phyloP scores from a whole-genome alignment of 2,797 vertebrate species.

The Mus spretus region DNA sequence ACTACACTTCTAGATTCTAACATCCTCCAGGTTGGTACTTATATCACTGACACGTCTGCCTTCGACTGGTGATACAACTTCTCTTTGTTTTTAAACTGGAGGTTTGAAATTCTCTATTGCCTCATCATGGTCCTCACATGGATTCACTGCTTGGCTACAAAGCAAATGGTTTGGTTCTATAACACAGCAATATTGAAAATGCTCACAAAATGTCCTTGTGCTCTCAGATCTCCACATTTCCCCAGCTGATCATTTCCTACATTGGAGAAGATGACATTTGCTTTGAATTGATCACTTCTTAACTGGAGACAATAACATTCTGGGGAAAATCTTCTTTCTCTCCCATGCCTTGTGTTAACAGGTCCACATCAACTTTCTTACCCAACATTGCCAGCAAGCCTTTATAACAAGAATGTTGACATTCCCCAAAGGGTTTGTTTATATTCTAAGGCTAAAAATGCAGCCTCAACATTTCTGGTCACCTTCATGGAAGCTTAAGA shows the following conservation, averaged over 20 bases:
- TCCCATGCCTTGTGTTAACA: rapidly evolving
- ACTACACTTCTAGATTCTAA: not conserved
- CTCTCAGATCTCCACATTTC: not conserved
- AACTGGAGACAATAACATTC: rapidly evolving
- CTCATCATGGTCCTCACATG: rapidly evolving
- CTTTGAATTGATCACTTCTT: not conserved
- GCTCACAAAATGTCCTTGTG: not conserved
- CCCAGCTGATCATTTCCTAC: not conserved
- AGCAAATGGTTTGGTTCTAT: not conserved
- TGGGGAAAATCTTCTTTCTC: not conserved
- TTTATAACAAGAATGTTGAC: rapidly evolving
- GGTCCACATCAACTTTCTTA: rapidly evolving
- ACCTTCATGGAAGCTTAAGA: not conserved
- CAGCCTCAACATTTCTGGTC: not conserved
- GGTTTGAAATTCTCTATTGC: not conserved
- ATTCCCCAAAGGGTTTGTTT: not conserved
- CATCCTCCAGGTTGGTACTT: not conserved
- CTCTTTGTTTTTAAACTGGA: not conserved
- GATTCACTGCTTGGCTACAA: not conserved
- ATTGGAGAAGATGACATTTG: rapidly evolving
- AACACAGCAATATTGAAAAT: not conserved
- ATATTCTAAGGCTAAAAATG: not conserved
- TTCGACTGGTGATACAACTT: not conserved
- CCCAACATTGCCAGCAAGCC: not conserved
- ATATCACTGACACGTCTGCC: not conserved